A percentile compares a stretch with the other conserved stretches of the same genome.
Conservation (phyloP, 2,888 invertebrate species). For the Lasioglossum vierecki region DNA sequence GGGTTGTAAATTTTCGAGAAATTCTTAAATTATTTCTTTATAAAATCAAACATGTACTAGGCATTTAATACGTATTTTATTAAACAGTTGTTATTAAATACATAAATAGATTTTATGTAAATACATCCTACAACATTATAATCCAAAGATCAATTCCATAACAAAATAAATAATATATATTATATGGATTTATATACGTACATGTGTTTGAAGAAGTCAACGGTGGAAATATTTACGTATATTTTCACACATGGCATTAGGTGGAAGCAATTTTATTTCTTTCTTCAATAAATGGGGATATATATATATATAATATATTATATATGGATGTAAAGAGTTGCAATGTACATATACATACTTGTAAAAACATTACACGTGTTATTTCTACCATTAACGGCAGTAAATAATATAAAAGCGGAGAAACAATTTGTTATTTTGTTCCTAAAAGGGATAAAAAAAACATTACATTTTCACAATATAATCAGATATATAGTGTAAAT, state of each 20-base stretch:
- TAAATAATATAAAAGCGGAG: slow-evolving; percentile 4
- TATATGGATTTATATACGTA: background rate
- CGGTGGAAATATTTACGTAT: background rate
- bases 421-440: slow-evolving; percentile 38
- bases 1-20: background rate
- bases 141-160: slow-evolving; percentile 3
- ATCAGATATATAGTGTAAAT: background rate
- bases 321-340: background rate
- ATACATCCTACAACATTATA: background rate
- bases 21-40: background rate
- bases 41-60: background rate
- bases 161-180: slow-evolving; percentile 9
- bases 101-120: background rate
- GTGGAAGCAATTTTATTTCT: background rate
- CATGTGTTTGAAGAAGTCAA: background rate
- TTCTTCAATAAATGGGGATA: background rate
- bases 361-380: slow-evolving; percentile 1
- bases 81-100: background rate
- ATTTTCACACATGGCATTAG: slow-evolving; percentile 4
- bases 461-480: slow-evolving; percentile 18
- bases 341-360: slow-evolving; percentile 1
- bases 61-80: background rate
- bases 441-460: slow-evolving; percentile 51
- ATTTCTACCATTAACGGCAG: slow-evolving; percentile 17
- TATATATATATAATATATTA: too few relatives aligned